Conservation (phyloP, 1,140 invertebrate genomes). For the Vanessa tameamea region DNA sequence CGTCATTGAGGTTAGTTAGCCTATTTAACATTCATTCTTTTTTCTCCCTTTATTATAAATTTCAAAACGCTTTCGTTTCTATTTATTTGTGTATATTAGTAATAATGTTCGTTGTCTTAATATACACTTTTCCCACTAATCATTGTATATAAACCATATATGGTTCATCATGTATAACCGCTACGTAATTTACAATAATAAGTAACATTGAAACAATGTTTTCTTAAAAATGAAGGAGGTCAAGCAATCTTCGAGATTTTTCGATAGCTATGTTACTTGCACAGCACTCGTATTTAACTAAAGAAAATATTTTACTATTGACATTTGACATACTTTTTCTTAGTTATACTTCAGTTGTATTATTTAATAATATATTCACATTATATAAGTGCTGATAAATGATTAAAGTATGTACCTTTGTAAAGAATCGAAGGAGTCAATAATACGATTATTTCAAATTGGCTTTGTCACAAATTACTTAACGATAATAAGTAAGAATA, state of each 20-base stretch:
- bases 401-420: not conserved
- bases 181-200: conserved; percentile 50
- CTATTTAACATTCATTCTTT: too few relatives aligned
- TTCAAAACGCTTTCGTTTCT: too few relatives aligned
- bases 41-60: too few relatives aligned
- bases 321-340: conserved; percentile 57
- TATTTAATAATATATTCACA: conserved; percentile 3
- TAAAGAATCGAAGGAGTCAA: not conserved
- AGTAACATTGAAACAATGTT: conserved; percentile 5
- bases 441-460: not conserved
- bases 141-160: not conserved
- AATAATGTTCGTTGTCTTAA: too few relatives aligned
- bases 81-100: too few relatives aligned
- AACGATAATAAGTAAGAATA: too few relatives aligned
- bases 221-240: conserved; percentile 58
- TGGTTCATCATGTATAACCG: not conserved
- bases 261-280: conserved; percentile 52
- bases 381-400: not conserved
- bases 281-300: conserved; percentile 44
- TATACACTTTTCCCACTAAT: too few relatives aligned
- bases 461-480: too few relatives aligned
- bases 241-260: conserved; percentile 62
- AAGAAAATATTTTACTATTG: conserved; percentile 53
- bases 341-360: conserved; percentile 3
- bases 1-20: too few relatives aligned